Evolutionary conservation across 2,113 vertebrate species (phyloP).

Genomic region (chimpanzee (Pan troglodytes)): NHGRI_mPanTro3-v2.1_pri NC_072412.2:58491001-58491500

Average conservation of each 20-base stretch:
- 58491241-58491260: neutral
- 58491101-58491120: neutral
- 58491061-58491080: neutral
- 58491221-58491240: conserved; percentile 22
- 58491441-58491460: neutral
- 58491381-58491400: neutral
- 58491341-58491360: neutral
- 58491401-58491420: neutral
- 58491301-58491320: neutral
- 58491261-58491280: neutral
- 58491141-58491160: neutral
- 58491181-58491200: neutral
- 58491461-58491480: neutral
- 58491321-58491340: neutral
- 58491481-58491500: neutral
- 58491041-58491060: neutral
- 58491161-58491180: neutral
- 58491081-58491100: neutral
- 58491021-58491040: neutral
- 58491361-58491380: neutral
- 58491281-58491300: neutral
- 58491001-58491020: neutral
- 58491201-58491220: neutral
- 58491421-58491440: neutral
- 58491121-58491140: neutral